Evolutionary conservation across 2,888 invertebrate species (phyloP), one percentile per base, ranked within the genome.

Genomic region (Macaria liturata): DNA sequence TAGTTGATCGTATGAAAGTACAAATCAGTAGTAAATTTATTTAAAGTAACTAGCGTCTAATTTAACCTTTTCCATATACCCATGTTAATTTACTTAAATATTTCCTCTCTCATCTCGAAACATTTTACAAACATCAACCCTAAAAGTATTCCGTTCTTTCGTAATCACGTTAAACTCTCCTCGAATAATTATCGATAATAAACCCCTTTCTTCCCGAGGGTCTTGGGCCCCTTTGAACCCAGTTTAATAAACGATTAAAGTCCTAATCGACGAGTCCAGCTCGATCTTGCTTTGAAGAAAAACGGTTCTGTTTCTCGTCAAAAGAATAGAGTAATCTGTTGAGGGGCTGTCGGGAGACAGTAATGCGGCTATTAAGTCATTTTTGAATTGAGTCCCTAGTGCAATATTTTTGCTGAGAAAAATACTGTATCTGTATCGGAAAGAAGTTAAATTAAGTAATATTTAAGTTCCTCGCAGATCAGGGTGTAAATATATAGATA

Each of bases 121-220:
- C 20, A 20, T 20, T 20, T 1, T 20, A 1, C 1, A 20, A 20
- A 20, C 20, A 20, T 20, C 20, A 20, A 69, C 49, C 66, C 67
- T 66, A 62, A 64, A 51, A 45, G 61, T 31, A 49, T 60, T 65
- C 64, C 62, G 62, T 59, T 61, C 67, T 62, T 62, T 67, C 65
- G 70, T 76, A 76, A 78, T 71, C 71, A 71, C 68, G 67, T 76
- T 73, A 72, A 54, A 68, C 67, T 62, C 68, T 64, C 68, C 69
- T 67, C 65, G 71, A 76, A 72, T 80, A 75, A 80, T 81, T 80
- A 78, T 73, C 75, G 75, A 75, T 75, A 78, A 77, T 77, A 75
- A 76, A 76, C 74, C 75, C 74, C 66, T 71, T 64, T 64, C 55
- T 57, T 60, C 57, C 59, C 51, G 30, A 47, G 50, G 43, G 43